Evolutionary conservation across 2,113 vertebrate genomes (phyloP), one percentile per base, ranked within the genome.

Genomic region (Anthoscopus minutus): DNA sequence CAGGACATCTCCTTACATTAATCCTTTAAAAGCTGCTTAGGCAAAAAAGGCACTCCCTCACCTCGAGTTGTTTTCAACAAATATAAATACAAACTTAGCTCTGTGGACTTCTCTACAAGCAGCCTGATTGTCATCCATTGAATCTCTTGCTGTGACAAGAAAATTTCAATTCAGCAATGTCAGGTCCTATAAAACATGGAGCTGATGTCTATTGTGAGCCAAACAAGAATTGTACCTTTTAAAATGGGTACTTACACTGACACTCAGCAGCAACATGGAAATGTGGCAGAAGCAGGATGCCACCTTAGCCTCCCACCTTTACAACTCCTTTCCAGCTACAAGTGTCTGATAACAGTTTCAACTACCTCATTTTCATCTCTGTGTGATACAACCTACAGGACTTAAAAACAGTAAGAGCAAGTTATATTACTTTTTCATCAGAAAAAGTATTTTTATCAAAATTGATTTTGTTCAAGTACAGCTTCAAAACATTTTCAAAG

Each of bases 281-380:
- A 47, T 15, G 21, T 31, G 89, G 56, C 50, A 76, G 56, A 76
- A 91, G 57, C 50, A 81, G 33, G 50, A 83, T 31, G 38, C 15
- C 54, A 47, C 17, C 78, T 84, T 45, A 53, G 61, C 40, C 33
- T 60, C 45, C 42, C 2, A 2, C 35, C 30, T 58, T 30, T 19
- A 22, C 28, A 82, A 6, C 24, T 80, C 19, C 47, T 57, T 76
- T 31, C 27, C 16, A 65, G 40, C 14, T 82, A 61, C 51, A 27
- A 37, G 38, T 47, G 38, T 7, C 58, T 65, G 50, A 24, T 67
- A 78, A 79, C n/a, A 78, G 24, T 14, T 91, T 56, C 57, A 88
- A 28, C 37, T 19, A 80, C 48, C 45, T 77, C 33, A 91, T 94
- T 91, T 94, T 95, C 72, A 93, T 62, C 93, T 89, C 64, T 76